Evolutionary conservation across 2,113 vertebrate species (phyloP).

Genomic region (Conger conger): DNA sequence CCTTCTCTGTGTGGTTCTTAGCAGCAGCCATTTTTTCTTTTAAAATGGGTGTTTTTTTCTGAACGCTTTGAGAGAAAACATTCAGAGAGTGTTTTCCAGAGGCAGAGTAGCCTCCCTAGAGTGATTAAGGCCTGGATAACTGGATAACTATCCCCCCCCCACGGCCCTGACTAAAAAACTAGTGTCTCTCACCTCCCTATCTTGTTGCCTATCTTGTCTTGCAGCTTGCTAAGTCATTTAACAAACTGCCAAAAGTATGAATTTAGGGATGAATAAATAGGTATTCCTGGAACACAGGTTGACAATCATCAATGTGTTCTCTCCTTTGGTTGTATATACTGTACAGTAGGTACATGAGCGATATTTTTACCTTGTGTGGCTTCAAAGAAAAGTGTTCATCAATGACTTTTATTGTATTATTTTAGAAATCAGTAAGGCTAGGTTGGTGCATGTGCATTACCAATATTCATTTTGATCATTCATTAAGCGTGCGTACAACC

Average conservation of each 20-base stretch:
- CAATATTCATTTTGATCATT: constrained; percentile 16
- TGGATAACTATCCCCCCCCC: neutral
- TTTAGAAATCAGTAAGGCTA: constrained; percentile 5
- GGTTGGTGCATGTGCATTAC: neutral
- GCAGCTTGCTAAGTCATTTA: constrained; percentile 19
- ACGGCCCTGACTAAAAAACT: neutral
- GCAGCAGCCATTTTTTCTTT: neutral
- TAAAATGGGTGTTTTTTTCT: neutral
- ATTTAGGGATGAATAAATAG: neutral
- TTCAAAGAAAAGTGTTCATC: constrained; percentile 26
- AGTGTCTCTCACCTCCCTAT: neutral
- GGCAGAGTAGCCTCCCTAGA: neutral
- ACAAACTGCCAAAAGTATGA: constrained; percentile 22
- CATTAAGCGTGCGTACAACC: neutral
- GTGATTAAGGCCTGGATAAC: neutral
- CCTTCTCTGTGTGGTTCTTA: neutral
- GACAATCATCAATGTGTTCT: neutral
- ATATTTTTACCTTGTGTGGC: constrained; percentile 9
- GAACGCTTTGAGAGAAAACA: neutral
- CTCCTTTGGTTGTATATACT: constrained; percentile 15
- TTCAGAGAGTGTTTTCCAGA: neutral
- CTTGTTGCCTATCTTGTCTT: neutral
- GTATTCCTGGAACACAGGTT: constrained; percentile 16
- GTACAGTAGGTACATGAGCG: constrained; percentile 18
- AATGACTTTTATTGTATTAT: constrained; percentile 25